These are phyloP conservation scores for Tortrix viridana DNA, from an alignment of 2,888 invertebrate genomes.

Conservation along the genomic window DNA sequence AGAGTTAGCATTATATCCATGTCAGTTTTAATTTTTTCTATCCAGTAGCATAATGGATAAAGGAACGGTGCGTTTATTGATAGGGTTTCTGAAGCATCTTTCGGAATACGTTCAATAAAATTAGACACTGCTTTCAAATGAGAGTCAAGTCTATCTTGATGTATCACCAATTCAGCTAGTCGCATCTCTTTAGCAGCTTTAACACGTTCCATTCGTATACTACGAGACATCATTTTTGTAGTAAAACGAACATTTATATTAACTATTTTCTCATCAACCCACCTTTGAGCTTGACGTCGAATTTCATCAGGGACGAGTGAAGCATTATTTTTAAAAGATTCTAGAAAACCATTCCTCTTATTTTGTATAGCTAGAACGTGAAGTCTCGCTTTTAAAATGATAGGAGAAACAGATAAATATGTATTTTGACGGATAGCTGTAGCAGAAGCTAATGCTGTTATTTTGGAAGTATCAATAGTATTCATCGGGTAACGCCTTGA, in stretches of 20 bases:
- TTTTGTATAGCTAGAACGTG: conserved; percentile 61
- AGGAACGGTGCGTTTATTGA: conserved; percentile 56
- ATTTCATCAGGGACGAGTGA: conserved; percentile 59
- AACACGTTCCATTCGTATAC: conserved; percentile 63
- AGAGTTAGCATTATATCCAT: conserved; percentile 50
- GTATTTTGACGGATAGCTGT: not conserved
- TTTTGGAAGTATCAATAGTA: not conserved
- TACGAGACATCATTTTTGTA: conserved; percentile 64
- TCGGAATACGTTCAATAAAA: conserved; percentile 54
- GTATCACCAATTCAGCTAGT: conserved; percentile 57
- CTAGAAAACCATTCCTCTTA: conserved; percentile 70
- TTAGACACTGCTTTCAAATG: conserved; percentile 62
- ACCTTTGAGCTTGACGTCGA: conserved; percentile 56
- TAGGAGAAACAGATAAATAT: conserved; percentile 49
- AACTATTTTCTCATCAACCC: conserved; percentile 61
- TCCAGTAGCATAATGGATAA: conserved; percentile 61
- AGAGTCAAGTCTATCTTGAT: conserved; percentile 61
- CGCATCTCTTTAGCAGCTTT: conserved; percentile 58
- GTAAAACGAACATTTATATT: conserved; percentile 62
- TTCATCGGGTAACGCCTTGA: conserved; percentile 61
- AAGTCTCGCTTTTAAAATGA: conserved; percentile 62
- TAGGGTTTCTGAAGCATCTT: conserved; percentile 55
- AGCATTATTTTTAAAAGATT: conserved; percentile 62
- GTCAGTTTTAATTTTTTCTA: conserved; percentile 51
- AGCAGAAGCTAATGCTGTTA: too few relatives aligned